These are phyloP conservation scores for Psittacula echo DNA, from an alignment of 2,797 vertebrate species.

Conservation along the genomic window DNA sequence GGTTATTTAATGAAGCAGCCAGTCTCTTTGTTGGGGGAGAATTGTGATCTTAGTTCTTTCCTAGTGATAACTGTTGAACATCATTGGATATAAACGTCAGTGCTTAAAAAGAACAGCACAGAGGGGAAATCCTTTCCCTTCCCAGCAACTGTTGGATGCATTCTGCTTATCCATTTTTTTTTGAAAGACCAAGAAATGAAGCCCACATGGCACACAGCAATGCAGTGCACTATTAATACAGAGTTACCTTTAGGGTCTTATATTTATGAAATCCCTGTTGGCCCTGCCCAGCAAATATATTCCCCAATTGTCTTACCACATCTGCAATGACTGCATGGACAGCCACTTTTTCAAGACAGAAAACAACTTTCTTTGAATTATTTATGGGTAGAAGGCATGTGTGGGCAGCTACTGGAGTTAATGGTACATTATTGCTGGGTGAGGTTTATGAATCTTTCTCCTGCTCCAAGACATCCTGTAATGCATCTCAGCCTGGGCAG, in stretches of 20 bases:
- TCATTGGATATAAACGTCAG: not conserved
- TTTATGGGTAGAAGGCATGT: not conserved
- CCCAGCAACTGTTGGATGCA: accelerated
- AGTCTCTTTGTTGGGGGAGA: not conserved
- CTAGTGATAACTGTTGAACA: not conserved
- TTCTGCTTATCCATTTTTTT: not conserved
- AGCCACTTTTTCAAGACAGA: not conserved
- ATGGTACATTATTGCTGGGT: not conserved
- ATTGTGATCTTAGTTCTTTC: not conserved
- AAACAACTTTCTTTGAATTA: not conserved
- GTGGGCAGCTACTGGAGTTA: not conserved
- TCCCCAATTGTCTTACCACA: not conserved
- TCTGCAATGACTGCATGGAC: not conserved
- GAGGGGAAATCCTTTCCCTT: not conserved
- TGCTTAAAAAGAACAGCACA: not conserved
- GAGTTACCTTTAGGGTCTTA: not conserved
- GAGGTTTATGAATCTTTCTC: not conserved
- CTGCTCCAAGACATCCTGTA: not conserved
- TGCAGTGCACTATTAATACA: too few relatives aligned
- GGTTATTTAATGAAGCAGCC: not conserved
- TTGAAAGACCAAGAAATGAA: not conserved
- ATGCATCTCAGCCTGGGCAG: not conserved
- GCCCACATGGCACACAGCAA: not conserved
- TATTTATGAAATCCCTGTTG: not conserved
- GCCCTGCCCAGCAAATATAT: not conserved